A percentile compares a stretch with the other conserved stretches of the same genome.
phyloP scores from a whole-genome alignment of 2,113 vertebrate genomes.

The Misgurnus anguillicaudatus region DNA sequence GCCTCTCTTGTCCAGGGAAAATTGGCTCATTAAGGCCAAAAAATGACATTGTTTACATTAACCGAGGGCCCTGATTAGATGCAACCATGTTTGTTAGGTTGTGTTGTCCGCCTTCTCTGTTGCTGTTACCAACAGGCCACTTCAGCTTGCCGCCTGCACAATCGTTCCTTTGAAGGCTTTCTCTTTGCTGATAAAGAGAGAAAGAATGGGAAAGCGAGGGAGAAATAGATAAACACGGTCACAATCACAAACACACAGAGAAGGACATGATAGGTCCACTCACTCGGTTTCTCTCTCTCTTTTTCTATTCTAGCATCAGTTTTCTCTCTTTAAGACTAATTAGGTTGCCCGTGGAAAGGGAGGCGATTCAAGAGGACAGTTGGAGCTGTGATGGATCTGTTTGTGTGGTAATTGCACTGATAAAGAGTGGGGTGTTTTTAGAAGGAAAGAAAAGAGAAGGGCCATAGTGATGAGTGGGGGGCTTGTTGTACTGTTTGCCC shows the following conservation, averaged over 20 bases:
- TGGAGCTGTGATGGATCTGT: constrained; percentile 70
- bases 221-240: constrained; percentile 61
- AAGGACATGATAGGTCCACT: constrained; percentile 63
- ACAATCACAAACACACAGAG: constrained; percentile 60
- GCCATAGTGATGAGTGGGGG: constrained; percentile 60
- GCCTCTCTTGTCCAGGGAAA: constrained; percentile 79
- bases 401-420: constrained; percentile 75
- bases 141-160: constrained; percentile 65
- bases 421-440: constrained; percentile 70
- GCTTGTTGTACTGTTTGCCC: constrained; percentile 38
- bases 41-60: constrained; percentile 84
- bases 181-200: constrained; percentile 65
- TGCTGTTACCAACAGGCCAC: constrained; percentile 73
- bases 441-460: constrained; percentile 61
- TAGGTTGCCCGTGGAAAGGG: constrained; percentile 75
- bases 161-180: constrained; percentile 81
- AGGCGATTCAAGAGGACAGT: constrained; percentile 69
- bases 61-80: constrained; percentile 77
- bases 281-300: constrained; percentile 48
- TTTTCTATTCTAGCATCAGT: constrained; percentile 59
- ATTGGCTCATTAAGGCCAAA: constrained; percentile 86
- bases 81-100: constrained; percentile 74
- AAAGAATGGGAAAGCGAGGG: constrained; percentile 57
- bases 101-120: constrained; percentile 64
- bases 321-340: constrained; percentile 80